A percentile compares a stretch with the other conserved stretches of the same genome.
These are phyloP conservation scores for Scaptomyza polygonia DNA, from an alignment of 2,888 invertebrate species.

Conservation along the genomic window DNA sequence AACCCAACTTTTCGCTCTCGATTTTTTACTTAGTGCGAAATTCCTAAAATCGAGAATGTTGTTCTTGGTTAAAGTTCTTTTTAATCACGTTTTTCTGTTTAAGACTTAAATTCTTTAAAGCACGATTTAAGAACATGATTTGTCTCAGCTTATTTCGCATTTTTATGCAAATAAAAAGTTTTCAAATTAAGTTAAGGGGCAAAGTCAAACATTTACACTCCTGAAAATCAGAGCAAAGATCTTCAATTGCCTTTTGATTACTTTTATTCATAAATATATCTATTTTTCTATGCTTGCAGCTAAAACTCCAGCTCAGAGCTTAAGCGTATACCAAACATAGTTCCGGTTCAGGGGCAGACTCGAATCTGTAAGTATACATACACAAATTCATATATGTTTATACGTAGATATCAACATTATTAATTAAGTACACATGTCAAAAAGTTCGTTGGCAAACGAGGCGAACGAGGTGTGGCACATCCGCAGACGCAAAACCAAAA, in stretches of 20 bases:
- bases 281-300: conserved; percentile 25
- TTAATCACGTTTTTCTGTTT: too few species aligned
- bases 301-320: conserved; percentile 1
- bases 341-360: conserved; percentile 10
- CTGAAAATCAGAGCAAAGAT: conserved; percentile 21
- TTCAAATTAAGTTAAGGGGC: conserved; percentile 1
- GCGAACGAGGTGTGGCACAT: conserved; percentile 26
- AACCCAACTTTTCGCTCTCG: too few species aligned
- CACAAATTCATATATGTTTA: too few species aligned
- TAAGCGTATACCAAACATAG: not conserved
- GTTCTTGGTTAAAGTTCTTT: too few species aligned
- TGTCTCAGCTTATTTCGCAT: too few species aligned
- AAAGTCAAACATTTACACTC: conserved; percentile 5
- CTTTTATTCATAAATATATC: not conserved
- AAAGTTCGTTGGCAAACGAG: not conserved
- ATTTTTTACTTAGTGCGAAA: too few species aligned
- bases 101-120: too few species aligned
- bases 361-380: conserved; percentile 28
- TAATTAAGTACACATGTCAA: conserved; percentile 3
- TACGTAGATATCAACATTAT: not conserved
- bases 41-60: too few species aligned
- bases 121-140: too few species aligned
- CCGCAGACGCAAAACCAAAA: conserved; percentile 30
- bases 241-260: not conserved
- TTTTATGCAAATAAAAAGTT: not conserved